Evolutionary conservation across 2,888 invertebrate species (phyloP).

Genomic region (Drosophila pseudotalamancana): DNA sequence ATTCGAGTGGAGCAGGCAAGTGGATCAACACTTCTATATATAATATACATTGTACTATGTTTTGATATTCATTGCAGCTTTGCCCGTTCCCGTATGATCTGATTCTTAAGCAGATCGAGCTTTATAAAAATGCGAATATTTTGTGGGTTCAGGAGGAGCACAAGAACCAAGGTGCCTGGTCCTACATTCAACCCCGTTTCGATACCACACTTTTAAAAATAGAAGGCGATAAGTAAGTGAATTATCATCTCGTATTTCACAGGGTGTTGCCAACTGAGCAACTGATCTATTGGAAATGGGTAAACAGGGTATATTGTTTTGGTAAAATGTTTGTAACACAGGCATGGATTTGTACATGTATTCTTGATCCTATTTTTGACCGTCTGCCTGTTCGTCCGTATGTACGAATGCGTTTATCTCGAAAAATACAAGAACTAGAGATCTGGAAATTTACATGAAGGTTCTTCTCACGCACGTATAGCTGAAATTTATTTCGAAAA

Average conservation of each 20-base stretch:
- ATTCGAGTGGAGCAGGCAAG: slow-evolving; percentile 91
- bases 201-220: slow-evolving; percentile 87
- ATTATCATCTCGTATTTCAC: slow-evolving; percentile 4
- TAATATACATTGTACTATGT: background rate
- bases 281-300: too few species aligned
- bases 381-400: too few species aligned
- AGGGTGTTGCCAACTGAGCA: background rate
- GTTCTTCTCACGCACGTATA: too few species aligned
- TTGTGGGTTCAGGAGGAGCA: slow-evolving; percentile 94
- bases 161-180: slow-evolving; percentile 92
- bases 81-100: slow-evolving; percentile 94
- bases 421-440: too few species aligned
- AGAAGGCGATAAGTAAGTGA: slow-evolving; percentile 53
- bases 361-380: too few species aligned
- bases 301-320: too few species aligned
- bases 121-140: slow-evolving; percentile 88
- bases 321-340: background rate
- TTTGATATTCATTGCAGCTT: slow-evolving; percentile 69
- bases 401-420: too few species aligned
- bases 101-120: slow-evolving; percentile 87
- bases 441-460: too few species aligned
- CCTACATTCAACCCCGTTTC: slow-evolving; percentile 89
- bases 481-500: too few species aligned
- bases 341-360: too few species aligned
- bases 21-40: background rate